Evolutionary conservation across 2,797 vertebrate species (phyloP).

Genomic region (Eulemur mongoz): DNA sequence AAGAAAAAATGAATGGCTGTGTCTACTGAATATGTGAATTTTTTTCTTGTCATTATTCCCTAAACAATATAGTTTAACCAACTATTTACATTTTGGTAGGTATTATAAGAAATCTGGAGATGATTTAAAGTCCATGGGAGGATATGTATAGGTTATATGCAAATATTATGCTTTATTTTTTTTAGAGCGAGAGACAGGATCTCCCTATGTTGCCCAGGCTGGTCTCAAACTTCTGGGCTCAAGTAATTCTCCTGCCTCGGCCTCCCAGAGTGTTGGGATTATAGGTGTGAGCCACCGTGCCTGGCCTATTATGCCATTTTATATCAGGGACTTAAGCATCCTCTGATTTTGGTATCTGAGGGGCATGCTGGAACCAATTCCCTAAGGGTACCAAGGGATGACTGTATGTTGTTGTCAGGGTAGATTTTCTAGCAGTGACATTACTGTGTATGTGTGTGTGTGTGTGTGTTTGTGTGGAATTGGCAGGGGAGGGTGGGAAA

Average conservation of each 20-base stretch:
- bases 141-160: not conserved
- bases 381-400: not conserved
- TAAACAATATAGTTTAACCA: not conserved
- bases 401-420: not conserved
- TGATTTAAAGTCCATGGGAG: not conserved
- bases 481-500: rapidly evolving
- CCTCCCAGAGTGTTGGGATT: not conserved
- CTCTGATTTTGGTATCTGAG: not conserved
- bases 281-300: not conserved
- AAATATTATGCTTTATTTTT: not conserved
- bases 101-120: not conserved
- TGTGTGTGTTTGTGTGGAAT: not conserved
- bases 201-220: not conserved
- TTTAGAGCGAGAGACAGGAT: not conserved
- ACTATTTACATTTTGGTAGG: not conserved
- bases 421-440: not conserved
- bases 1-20: not conserved
- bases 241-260: not conserved
- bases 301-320: not conserved
- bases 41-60: not conserved
- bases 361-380: not conserved
- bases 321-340: not conserved
- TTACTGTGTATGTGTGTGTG: not conserved
- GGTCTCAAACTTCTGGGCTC: not conserved
- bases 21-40: not conserved